A percentile compares a stretch with the other conserved stretches of the same genome.
Evolutionary conservation across 2,113 vertebrate species (phyloP).

Genomic region (Etheostoma spectabile): DNA sequence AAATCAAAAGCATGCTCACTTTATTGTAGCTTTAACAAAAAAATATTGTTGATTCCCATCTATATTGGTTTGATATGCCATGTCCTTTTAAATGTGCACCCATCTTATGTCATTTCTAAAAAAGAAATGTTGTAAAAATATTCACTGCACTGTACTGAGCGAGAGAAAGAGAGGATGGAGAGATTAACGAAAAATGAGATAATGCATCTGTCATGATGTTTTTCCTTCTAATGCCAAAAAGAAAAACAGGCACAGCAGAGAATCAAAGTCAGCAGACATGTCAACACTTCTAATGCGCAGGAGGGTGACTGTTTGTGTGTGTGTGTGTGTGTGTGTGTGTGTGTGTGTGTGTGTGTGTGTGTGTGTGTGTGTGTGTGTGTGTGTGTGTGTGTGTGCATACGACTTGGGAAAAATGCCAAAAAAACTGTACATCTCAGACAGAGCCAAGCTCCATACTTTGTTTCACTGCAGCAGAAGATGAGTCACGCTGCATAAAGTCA

Average conservation of each 20-base stretch:
- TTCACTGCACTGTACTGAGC: conserved; percentile 6
- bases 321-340: background rate
- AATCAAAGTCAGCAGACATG: conserved; percentile 72
- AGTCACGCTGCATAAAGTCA: conserved; percentile 70
- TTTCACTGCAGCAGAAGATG: conserved; percentile 78
- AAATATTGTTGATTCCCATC: background rate
- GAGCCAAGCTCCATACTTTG: conserved; percentile 77
- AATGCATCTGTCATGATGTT: conserved; percentile 54
- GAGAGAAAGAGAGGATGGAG: background rate
- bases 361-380: conserved; percentile 4
- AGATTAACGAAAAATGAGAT: conserved; percentile 51
- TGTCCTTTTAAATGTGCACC: conserved; percentile 8
- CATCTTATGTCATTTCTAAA: background rate
- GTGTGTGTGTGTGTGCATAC: background rate
- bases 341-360: background rate
- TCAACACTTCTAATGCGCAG: conserved; percentile 66
- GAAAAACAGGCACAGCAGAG: conserved; percentile 66
- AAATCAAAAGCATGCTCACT: conserved; percentile 19
- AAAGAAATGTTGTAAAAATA: background rate
- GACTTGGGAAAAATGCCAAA: conserved; percentile 79
- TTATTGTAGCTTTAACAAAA: background rate
- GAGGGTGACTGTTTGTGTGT: conserved; percentile 12
- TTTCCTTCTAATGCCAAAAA: conserved; percentile 47
- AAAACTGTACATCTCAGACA: conserved; percentile 77
- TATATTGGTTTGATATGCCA: background rate